Evolutionary conservation across 1,140 invertebrate genomes (phyloP).

Genomic region (Cyclina sinensis): DNA sequence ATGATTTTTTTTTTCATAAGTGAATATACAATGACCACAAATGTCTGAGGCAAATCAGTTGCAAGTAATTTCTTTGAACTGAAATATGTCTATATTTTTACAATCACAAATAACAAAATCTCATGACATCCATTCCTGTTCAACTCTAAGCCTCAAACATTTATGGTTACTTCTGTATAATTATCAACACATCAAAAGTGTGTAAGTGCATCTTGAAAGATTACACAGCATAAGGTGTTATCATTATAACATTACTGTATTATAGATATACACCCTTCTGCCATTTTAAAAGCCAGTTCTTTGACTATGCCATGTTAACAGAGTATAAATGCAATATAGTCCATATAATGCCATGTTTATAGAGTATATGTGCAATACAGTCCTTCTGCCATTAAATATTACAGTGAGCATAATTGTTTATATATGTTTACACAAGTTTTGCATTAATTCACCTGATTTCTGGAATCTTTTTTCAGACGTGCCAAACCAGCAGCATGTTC

Average conservation of each 20-base stretch:
- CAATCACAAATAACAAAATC: too few species aligned
- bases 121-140: too few species aligned
- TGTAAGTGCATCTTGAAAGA: background rate
- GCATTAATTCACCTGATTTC: slow-evolving; percentile 45
- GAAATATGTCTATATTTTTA: too few species aligned
- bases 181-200: too few species aligned
- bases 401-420: background rate
- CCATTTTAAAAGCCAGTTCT: too few species aligned
- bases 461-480: slow-evolving; percentile 32
- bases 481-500: slow-evolving; percentile 14
- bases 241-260: background rate
- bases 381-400: slow-evolving; percentile 14
- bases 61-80: too few species aligned
- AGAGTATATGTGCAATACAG: background rate
- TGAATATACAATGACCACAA: too few species aligned
- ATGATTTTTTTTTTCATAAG: too few species aligned
- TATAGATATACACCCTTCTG: background rate
- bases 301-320: too few species aligned
- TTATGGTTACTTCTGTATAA: too few species aligned
- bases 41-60: too few species aligned
- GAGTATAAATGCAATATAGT: background rate
- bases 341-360: background rate
- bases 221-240: background rate
- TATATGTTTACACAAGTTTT: background rate
- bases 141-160: too few species aligned